Evolutionary conservation across 1,140 invertebrate species (phyloP).

Genomic region (Thaumetopoea pityocampa): DNA sequence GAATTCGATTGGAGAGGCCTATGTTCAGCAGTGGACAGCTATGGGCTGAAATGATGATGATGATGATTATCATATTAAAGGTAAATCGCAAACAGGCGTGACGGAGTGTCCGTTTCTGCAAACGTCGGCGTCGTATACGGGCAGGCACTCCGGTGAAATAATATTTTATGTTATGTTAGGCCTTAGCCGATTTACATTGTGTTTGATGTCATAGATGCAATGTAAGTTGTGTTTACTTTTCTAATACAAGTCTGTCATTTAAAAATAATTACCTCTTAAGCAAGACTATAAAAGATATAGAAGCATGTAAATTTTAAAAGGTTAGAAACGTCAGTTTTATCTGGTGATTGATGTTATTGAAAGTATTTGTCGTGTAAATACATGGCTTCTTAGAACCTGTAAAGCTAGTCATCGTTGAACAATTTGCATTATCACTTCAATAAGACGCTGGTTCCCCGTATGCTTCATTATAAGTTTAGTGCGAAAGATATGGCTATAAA

Average conservation of each 20-base stretch:
- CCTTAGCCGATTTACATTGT: conserved; percentile 20
- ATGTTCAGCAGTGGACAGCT: too few species aligned
- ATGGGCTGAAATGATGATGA: too few species aligned
- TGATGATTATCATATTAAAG: too few species aligned
- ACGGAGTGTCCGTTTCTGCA: conserved; percentile 21
- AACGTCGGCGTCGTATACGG: conserved; percentile 9
- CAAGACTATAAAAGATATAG: too few species aligned
- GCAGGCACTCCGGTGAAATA: conserved; percentile 10
- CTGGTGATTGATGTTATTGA: conserved; percentile 3
- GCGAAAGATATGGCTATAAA: conserved; percentile 22
- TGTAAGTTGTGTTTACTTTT: conserved; percentile 17
- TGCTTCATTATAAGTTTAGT: conserved; percentile 6
- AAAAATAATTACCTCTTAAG: conserved; percentile 7
- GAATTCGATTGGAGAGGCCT: too few species aligned
- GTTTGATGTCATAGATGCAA: conserved; percentile 12
- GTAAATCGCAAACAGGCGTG: conserved; percentile 23
- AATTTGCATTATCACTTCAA: conserved; percentile 6
- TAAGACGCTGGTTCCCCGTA: conserved; percentile 6
- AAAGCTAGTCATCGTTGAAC: too few species aligned
- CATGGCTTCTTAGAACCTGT: conserved; percentile 3
- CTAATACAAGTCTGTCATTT: conserved; percentile 10
- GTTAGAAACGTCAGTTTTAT: background rate
- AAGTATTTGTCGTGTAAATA: conserved; percentile 3
- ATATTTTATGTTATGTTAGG: conserved; percentile 17
- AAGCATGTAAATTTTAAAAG: background rate